Base-by-base conservation (phyloP, 2,888 invertebrate genomes). In the Vanessa cardui region DNA sequence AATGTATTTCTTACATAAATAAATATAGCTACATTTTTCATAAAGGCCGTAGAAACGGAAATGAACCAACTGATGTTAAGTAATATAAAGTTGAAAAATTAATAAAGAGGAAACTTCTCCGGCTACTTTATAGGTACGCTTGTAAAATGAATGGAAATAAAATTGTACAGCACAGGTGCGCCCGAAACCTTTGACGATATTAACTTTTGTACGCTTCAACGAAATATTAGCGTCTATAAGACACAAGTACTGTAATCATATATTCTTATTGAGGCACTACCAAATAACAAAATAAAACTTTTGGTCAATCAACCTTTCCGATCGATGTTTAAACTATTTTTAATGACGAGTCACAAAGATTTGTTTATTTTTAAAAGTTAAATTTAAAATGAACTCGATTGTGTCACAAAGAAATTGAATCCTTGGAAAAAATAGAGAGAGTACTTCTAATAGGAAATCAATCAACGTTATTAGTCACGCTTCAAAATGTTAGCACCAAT, bases 61-160 rank as follows among this genome's bases (percentile, higher is more conserved):
- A 88, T 87, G 83, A 87, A 85, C 82, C 84, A 81, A 85, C 86
- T 80, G 88, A 86, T 88, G 86, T 84, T 88, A 86, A 88, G 90
- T 89, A 91, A 92, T 91, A 92, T 90, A 91, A 92, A 92, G 92
- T 92, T 92, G 87, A 89, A 92, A 92, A 92, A 92, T 92, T 92
- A 92, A 92, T 92, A 92, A 92, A 91, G 92, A 90, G 80, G 86
- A 86, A 92, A 92, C 87, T 92, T 90, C 85, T 84, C 82, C 82
- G 83, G 86, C 79, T 84, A 84, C 87, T 89, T 90, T 91, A 90
- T 91, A 90, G 91, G 89, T 88, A 84, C 88, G 90, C 90, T 89
- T 89, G 87, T 89, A 91, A 92, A 91, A 90, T 90, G 90, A 92
- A 91, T 91, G 89, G 88, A 88, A 92, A 92, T 90, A 91, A 92